phyloP scores from a whole-genome alignment of 1,140 invertebrate species.

The Eurosta solidaginis region DNA sequence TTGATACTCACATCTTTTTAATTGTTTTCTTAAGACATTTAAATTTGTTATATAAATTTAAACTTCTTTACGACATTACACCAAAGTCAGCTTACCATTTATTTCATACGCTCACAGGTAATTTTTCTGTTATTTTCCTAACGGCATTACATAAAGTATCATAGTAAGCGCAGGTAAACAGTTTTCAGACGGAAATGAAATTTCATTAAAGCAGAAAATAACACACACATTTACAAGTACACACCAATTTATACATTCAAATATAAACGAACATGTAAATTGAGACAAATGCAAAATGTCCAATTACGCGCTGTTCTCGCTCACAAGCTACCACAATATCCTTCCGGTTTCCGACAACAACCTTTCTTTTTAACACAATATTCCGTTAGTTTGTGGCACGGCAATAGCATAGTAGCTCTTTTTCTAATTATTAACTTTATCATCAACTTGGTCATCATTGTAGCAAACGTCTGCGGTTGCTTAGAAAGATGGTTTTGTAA shows the following conservation, averaged over 20 bases:
- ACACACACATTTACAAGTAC: not conserved
- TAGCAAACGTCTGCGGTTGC: not conserved
- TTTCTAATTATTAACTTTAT: conserved; percentile 28
- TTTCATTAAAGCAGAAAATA: not conserved
- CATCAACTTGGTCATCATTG: conserved; percentile 20
- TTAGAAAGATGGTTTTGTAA: not conserved
- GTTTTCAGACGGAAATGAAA: conserved; percentile 11
- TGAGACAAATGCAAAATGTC: conserved; percentile 24
- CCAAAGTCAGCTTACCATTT: not conserved
- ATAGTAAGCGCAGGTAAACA: not conserved
- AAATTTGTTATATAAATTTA: too few species aligned
- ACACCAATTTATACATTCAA: too few species aligned
- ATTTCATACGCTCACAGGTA: not conserved
- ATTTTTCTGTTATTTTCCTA: not conserved
- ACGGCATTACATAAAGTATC: not conserved
- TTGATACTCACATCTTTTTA: too few species aligned
- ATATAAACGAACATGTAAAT: not conserved
- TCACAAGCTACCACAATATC: not conserved
- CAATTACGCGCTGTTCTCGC: not conserved
- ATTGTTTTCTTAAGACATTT: too few species aligned
- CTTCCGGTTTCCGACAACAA: conserved; percentile 15
- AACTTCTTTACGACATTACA: too few species aligned
- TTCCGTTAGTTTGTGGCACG: not conserved
- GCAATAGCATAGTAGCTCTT: not conserved
- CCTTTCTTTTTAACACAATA: conserved; percentile 11